These are phyloP conservation scores for Philereme vetulata DNA, from an alignment of 2,888 invertebrate genomes.

Conservation along the genomic window DNA sequence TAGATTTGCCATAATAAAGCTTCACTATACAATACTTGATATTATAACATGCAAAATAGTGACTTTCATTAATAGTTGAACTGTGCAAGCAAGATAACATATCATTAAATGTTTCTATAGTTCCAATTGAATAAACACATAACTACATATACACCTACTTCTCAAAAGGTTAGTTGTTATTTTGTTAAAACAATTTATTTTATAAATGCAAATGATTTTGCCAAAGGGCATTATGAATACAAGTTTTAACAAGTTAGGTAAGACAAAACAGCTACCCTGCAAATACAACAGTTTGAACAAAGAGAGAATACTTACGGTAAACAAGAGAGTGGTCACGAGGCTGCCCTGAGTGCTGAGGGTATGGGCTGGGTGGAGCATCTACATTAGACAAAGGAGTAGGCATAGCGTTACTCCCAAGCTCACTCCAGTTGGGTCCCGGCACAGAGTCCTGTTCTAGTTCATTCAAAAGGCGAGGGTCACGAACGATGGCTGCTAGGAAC, in stretches of 20 bases:
- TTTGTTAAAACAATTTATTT: neutral
- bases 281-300: too few species aligned
- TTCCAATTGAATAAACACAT: conserved; percentile 18
- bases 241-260: too few species aligned
- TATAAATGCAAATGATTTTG: neutral
- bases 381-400: conserved; percentile 90
- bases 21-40: too few species aligned
- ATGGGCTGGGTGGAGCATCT: conserved; percentile 84
- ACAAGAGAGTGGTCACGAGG: conserved; percentile 85
- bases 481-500: conserved; percentile 88
- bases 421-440: conserved; percentile 64
- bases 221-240: neutral
- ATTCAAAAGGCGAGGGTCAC: conserved; percentile 88
- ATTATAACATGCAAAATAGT: neutral
- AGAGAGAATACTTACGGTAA: conserved; percentile 84
- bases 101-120: neutral
- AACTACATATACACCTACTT: neutral
- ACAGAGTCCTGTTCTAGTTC: conserved; percentile 83
- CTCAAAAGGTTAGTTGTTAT: neutral
- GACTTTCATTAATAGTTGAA: neutral
- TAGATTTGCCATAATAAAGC: too few species aligned
- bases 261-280: too few species aligned
- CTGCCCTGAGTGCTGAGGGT: conserved; percentile 70
- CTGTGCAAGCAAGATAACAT: neutral
- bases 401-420: conserved; percentile 65